Base-by-base conservation (phyloP, 2,888 invertebrate genomes). In the Melanotus villosus region DNA sequence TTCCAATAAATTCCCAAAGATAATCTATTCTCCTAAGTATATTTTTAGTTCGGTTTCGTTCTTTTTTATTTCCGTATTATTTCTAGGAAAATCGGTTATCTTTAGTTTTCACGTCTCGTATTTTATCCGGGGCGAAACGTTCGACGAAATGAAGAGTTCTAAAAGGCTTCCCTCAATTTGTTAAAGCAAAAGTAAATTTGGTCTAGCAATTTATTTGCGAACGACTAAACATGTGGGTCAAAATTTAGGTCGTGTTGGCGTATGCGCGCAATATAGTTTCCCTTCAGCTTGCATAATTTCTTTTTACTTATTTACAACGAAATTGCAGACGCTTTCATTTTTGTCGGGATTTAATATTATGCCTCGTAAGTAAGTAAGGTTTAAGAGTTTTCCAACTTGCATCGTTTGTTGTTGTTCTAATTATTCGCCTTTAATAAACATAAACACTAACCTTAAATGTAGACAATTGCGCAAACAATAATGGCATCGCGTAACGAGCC, bases 221-320 rank as follows among this genome's bases (percentile, higher is more conserved):
- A 12, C 21, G 64, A 56, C 64, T 54, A 18, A 41, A 38, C 54
- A 64, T 64, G 54, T 64, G 26, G 52, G 52, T 52, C 52, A 52
- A 4, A 52, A 52, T 52, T 52, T 52, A 16, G 52, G 52, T 52
- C 52, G 16, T 18, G 52, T 50, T 50, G 12, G 23, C 12, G 30
- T 32, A 45, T 14, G 50, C 16, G 62, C 38, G 38, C 38, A n/a
- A n/a, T n/a, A 62, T 62, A 52, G 62, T 52, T 52, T 62, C 36
- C 50, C 36, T 60, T 4, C 38, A 52, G 52, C 52, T 62, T 52
- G 52, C 62, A 62, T 62, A 62, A 62, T 62, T 62, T 38, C 18
- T 23, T 62, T 62, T 62, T 38, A 50, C 38, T 34, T 62, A 21
- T 62, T 62, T 62, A 36, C 47, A n/a, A 1, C 21, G 10, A 23